phyloP scores from a whole-genome alignment of 2,113 vertebrate genomes.

The Trinectes maculatus region DNA sequence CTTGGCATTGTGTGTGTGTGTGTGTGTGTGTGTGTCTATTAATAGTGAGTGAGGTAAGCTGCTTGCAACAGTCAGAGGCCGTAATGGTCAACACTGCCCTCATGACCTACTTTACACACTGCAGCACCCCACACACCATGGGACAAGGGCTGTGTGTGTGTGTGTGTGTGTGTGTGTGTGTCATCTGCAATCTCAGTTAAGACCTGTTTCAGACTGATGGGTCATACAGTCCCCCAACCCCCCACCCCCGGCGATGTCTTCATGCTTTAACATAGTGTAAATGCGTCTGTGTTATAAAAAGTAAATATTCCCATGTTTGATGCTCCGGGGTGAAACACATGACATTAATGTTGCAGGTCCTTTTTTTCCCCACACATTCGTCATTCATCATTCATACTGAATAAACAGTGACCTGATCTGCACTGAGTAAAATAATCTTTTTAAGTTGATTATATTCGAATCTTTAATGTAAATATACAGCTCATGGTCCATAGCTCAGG shows the following conservation, averaged over 20 bases:
- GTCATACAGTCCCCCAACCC: no score
- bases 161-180: slow-evolving; percentile 10
- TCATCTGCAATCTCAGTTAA: slow-evolving; percentile 47
- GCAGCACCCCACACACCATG: neutral
- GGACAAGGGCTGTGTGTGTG: neutral
- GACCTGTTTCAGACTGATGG: neutral
- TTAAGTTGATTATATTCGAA: no score
- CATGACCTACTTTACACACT: slow-evolving; percentile 66
- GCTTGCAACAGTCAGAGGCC: slow-evolving; percentile 50
- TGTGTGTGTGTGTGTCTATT: slow-evolving; percentile 31
- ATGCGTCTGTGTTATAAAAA: neutral
- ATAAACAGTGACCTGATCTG: neutral
- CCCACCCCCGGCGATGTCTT: no score
- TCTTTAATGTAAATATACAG: no score
- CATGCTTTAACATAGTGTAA: slow-evolving; percentile 1
- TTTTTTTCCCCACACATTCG: neutral
- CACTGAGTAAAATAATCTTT: no score
- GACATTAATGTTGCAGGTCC: neutral
- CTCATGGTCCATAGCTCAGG: no score
- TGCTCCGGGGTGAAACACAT: slow-evolving; percentile 13
- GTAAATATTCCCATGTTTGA: slow-evolving; percentile 15
- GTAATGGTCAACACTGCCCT: slow-evolving; percentile 58
- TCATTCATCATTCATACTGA: no score
- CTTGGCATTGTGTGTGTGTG: slow-evolving; percentile 4
- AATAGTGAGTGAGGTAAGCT: slow-evolving; percentile 59